phyloP scores from a whole-genome alignment of 2,888 invertebrate genomes.

The Malthinus flaveolus region DNA sequence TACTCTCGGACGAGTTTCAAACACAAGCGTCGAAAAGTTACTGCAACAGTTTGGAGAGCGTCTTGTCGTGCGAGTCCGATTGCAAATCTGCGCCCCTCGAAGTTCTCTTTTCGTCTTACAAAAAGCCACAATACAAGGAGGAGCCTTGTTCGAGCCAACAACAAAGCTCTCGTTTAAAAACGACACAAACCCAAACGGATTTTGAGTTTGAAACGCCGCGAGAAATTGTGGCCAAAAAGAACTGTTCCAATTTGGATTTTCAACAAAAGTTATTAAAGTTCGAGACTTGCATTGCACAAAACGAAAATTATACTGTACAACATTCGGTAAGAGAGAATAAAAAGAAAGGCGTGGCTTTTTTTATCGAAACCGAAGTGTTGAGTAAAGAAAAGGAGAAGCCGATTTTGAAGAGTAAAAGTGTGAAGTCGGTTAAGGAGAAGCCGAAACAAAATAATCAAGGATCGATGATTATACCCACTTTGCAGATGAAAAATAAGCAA shows the following conservation, averaged over 20 bases:
- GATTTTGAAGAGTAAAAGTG: slow-evolving; percentile 31
- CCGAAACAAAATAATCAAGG: slow-evolving; percentile 49
- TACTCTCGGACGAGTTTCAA: slow-evolving; percentile 71
- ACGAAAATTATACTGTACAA: slow-evolving; percentile 26
- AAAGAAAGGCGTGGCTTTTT: slow-evolving; percentile 48
- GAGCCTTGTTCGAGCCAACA: slow-evolving; percentile 7
- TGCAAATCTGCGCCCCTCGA: slow-evolving; percentile 80
- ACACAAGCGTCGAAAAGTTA: slow-evolving; percentile 57
- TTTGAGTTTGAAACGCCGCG: slow-evolving; percentile 43
- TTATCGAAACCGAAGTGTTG: slow-evolving; percentile 41
- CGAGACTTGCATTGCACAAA: slow-evolving; percentile 45
- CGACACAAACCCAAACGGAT: slow-evolving; percentile 53
- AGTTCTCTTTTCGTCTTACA: slow-evolving; percentile 61
- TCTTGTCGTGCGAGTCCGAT: slow-evolving; percentile 77
- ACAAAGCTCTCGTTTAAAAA: slow-evolving; percentile 37
- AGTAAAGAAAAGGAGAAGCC: slow-evolving; percentile 15
- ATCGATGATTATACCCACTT: slow-evolving; percentile 61
- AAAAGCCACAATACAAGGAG: slow-evolving; percentile 11
- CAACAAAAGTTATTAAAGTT: slow-evolving; percentile 52
- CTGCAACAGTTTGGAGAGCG: slow-evolving; percentile 79
- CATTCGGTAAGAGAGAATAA: slow-evolving; percentile 20
- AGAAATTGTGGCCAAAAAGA: slow-evolving; percentile 46
- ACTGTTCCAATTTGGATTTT: slow-evolving; percentile 48
- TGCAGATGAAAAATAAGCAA: slow-evolving; percentile 59
- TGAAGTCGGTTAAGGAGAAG: background rate